These are phyloP conservation scores for Drosophila birchii DNA, from an alignment of 2,888 invertebrate genomes.

Conservation along the genomic window DNA sequence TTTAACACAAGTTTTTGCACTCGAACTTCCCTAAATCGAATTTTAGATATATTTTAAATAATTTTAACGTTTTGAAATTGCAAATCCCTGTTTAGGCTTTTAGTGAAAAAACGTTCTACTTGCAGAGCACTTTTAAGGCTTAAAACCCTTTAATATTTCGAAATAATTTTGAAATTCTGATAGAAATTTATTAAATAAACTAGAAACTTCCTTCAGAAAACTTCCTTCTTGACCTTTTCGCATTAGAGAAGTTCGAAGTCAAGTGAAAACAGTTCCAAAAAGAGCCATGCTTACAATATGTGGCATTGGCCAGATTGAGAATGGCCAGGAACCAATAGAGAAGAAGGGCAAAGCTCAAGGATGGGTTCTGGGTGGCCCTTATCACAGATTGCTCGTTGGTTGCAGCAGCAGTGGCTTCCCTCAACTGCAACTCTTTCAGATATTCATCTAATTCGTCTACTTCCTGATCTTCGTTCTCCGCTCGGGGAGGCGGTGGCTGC, in stretches of 20 bases:
- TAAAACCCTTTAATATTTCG: neutral
- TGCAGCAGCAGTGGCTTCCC: constrained; percentile 41
- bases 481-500: constrained; percentile 8
- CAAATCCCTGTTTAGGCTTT: neutral
- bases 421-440: constrained; percentile 82
- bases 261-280: constrained; percentile 35
- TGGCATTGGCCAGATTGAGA: constrained; percentile 83
- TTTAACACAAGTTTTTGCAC: neutral
- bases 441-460: constrained; percentile 84
- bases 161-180: neutral
- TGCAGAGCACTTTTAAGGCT: neutral
- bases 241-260: constrained; percentile 30
- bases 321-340: constrained; percentile 84
- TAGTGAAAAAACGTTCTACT: neutral
- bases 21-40: constrained; percentile 39
- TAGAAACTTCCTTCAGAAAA: neutral
- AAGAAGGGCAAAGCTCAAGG: constrained; percentile 79
- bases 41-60: neutral
- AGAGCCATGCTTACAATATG: constrained; percentile 82
- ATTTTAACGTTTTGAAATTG: neutral
- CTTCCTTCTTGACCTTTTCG: constrained; percentile 2
- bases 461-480: constrained; percentile 55
- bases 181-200: neutral
- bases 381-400: constrained; percentile 47
- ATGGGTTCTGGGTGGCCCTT: constrained; percentile 34